Conservation (phyloP, 2,888 invertebrate species). For the Drosophila setosimentum region DNA sequence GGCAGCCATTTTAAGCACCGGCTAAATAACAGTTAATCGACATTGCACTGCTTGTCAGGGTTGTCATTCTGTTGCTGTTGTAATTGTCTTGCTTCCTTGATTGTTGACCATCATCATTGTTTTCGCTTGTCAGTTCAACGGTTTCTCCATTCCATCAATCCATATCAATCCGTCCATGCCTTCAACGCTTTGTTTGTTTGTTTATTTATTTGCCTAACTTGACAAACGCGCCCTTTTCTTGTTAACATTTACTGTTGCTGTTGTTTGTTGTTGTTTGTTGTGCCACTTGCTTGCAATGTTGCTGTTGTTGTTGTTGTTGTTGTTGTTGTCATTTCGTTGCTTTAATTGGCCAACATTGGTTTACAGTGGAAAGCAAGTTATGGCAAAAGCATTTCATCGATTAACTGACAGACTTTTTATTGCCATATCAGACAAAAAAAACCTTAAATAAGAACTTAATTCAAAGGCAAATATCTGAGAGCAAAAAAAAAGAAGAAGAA, state of each 20-base stretch:
- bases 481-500: too few species aligned
- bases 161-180: conserved; percentile 24
- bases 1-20: conserved; percentile 75
- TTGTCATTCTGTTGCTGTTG: conserved; percentile 44
- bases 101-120: conserved; percentile 63
- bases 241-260: background rate
- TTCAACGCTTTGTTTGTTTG: conserved; percentile 49
- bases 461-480: background rate
- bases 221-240: conserved; percentile 32
- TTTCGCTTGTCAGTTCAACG: conserved; percentile 34
- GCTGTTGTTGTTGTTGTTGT: conserved; percentile 39
- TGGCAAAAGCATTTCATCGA: conserved; percentile 3
- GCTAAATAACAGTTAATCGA: conserved; percentile 80
- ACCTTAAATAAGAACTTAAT: background rate
- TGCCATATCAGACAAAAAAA: background rate
- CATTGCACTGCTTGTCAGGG: conserved; percentile 67
- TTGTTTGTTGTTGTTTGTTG: background rate
- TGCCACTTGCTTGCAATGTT: conserved; percentile 26
- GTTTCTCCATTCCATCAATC: conserved; percentile 35
- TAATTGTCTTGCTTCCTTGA: conserved; percentile 33
- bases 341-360: conserved; percentile 63
- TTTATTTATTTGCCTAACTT: conserved; percentile 67
- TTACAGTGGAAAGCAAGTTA: conserved; percentile 17
- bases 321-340: conserved; percentile 50
- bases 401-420: conserved; percentile 11